Evolutionary conservation across 2,113 vertebrate species (phyloP), one percentile per base, ranked within the genome.

Genomic region (Apteryx mantelli): DNA sequence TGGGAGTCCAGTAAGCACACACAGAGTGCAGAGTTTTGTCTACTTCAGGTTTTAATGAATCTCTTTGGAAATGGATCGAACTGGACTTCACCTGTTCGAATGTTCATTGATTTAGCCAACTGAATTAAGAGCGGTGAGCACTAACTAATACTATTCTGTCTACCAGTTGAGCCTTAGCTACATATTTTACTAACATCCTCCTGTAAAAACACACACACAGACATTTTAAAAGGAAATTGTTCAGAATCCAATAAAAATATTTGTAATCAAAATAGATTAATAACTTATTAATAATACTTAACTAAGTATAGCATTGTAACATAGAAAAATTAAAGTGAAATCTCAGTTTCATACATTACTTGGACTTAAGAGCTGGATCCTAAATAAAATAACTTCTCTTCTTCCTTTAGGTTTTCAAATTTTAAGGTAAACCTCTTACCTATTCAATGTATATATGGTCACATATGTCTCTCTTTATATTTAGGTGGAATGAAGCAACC

Each of bases 261-360:
- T 42, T 77, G 32, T 74, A 85, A 66, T 10, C 3, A 17, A 71
- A 71, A 64, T 18, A 48, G 2, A 28, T 61, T 53, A 56, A 76
- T 73, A 75, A 79, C 6, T 68, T 16, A 65, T 14, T 81, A 66
- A 44, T 42, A 66, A 56, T 28, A 56, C 8, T 30, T 17, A 56
- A 32, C 16, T 58, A 85, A 66, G 60, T 40, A 7, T 22, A 40
- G 2, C 17, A 38, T 5, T 38, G 7, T 22, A 36, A 2, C 17
- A 40, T 5, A 40, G 40, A 61, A 91, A 94, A 90, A 58, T 42
- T 40, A 74, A 94, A 32, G 26, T n/a, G 55, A 90, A 93, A 69
- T 83, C 25, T 60, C 86, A 75, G 52, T 79, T 91, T 69, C 71
- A 36, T 48, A 42, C 5, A 1, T 8, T 69, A n/a, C 73, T 80